These are phyloP conservation scores for Molossus alvarezi DNA, from an alignment of 2,797 vertebrate species.

Conservation along the genomic window DNA sequence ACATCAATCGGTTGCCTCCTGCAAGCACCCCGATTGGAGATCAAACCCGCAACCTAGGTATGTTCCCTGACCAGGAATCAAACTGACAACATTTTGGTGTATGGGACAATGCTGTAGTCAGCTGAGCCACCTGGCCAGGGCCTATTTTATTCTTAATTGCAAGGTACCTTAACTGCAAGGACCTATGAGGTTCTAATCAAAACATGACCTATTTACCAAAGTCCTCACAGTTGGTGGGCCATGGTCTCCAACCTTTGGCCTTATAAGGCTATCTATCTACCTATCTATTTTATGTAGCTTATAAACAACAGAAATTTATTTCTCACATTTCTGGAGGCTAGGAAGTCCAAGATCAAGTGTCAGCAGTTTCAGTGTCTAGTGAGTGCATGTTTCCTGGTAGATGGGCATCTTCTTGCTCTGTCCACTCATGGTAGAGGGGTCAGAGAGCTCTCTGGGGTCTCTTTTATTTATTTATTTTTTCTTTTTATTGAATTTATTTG, in stretches of 20 bases:
- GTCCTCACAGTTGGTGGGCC: not conserved
- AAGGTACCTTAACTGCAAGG: conserved; percentile 9
- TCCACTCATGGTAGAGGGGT: not conserved
- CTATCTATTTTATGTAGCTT: not conserved
- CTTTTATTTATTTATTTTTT: not conserved
- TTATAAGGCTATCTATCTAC: not conserved
- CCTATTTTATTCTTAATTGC: conserved; percentile 50
- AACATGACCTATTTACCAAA: conserved; percentile 22
- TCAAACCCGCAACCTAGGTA: not conserved
- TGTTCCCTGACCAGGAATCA: not conserved
- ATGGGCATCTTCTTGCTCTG: not conserved
- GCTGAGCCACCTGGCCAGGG: not conserved
- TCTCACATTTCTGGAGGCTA: not conserved
- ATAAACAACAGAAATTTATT: not conserved
- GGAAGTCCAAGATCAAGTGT: not conserved
- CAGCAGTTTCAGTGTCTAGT: not conserved
- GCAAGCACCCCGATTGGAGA: not conserved
- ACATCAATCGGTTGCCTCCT: not conserved
- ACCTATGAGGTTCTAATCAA: not conserved
- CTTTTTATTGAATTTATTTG: not conserved
- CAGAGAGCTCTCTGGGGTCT: not conserved
- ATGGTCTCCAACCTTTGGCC: not conserved
- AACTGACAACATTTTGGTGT: not conserved
- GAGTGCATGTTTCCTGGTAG: not conserved
- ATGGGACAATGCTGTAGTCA: not conserved